phyloP scores from a whole-genome alignment of 1,140 invertebrate genomes.

The Polypedilum vanderplanki region DNA sequence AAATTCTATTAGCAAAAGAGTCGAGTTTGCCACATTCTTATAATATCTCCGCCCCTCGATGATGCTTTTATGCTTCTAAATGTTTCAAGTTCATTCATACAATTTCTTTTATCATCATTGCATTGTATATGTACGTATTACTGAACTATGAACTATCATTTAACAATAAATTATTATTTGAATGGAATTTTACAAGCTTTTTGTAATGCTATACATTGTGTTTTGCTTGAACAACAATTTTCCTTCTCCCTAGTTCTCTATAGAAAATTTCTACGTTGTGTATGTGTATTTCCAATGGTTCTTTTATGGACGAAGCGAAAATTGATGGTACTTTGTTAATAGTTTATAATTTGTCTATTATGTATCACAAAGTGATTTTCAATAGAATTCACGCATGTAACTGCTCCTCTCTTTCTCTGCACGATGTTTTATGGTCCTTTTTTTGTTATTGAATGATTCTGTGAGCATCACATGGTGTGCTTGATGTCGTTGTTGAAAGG shows the following conservation, averaged over 20 bases:
- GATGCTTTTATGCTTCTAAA: neutral
- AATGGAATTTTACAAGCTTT: constrained; percentile 27
- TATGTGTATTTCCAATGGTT: neutral
- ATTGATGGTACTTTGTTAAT: constrained; percentile 27
- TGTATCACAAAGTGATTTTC: neutral
- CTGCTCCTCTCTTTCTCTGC: neutral
- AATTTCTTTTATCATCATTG: neutral
- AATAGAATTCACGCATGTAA: neutral
- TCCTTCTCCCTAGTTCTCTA: neutral
- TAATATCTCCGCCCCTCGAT: constrained; percentile 2
- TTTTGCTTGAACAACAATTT: constrained; percentile 10
- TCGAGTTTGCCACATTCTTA: constrained; percentile 6
- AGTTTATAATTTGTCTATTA: constrained; percentile 28
- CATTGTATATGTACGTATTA: neutral
- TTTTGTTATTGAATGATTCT: neutral
- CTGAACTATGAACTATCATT: constrained; percentile 14
- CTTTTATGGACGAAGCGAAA: neutral
- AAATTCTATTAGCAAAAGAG: neutral
- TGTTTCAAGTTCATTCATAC: neutral
- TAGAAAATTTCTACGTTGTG: neutral
- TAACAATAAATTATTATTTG: constrained; percentile 26
- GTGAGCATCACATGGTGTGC: neutral
- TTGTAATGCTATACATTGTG: neutral
- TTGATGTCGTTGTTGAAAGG: too few relatives aligned
- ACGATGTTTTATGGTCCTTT: neutral